These are phyloP conservation scores for Heptranchias perlo DNA, from an alignment of 2,113 vertebrate genomes.

Conservation along the genomic window DNA sequence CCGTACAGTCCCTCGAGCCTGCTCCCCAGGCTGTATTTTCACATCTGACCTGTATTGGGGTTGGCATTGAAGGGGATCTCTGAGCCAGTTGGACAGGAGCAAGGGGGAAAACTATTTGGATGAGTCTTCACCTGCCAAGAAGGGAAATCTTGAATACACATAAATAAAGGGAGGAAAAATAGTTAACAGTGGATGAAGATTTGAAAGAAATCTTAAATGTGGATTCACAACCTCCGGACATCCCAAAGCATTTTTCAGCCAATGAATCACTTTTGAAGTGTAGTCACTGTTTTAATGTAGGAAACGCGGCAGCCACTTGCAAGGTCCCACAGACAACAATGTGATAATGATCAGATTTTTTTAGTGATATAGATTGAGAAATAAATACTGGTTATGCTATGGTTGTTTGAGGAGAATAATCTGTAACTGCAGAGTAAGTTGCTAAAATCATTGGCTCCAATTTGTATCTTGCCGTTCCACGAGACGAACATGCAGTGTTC, in stretches of 20 bases:
- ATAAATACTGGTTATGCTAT: not conserved
- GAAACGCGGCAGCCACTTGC: not conserved
- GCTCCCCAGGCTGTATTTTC: not conserved
- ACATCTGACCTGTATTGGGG: not conserved
- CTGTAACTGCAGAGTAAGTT: not conserved
- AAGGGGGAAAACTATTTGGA: not conserved
- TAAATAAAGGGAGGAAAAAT: not conserved
- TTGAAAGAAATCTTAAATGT: not conserved
- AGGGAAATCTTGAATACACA: not conserved
- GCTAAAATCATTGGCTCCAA: not conserved
- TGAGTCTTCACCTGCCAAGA: not conserved
- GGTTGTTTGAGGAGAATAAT: not conserved
- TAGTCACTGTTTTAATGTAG: not conserved
- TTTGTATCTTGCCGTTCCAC: not conserved
- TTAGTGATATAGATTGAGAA: not conserved
- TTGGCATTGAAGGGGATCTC: not conserved
- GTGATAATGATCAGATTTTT: not conserved
- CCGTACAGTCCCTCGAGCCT: too few species aligned
- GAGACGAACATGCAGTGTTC: not conserved
- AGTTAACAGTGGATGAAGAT: not conserved
- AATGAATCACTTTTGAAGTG: not conserved
- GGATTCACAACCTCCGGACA: not conserved
- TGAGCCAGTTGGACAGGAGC: too few species aligned
- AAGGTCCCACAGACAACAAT: not conserved
- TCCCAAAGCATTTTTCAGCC: not conserved